Base-by-base conservation (phyloP, 2,888 invertebrate genomes). In the Tipula unca region DNA sequence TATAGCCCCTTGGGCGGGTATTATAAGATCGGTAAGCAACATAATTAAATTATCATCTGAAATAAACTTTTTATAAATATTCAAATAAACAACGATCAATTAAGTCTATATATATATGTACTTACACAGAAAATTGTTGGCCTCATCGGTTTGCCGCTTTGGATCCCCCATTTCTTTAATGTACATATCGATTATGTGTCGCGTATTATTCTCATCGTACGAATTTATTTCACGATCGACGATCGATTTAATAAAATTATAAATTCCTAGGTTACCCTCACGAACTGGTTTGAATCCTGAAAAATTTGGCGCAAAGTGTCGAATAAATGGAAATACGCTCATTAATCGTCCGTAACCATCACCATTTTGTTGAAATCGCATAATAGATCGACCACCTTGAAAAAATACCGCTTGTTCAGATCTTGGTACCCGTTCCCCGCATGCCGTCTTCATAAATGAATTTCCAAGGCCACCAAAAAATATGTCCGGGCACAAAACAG, bases 111-210 rank as follows among this genome's bases (percentile, higher is more conserved):
- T 69, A 25, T 69, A n/a, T n/a, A n/a, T n/a, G n/a, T n/a, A n/a
- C n/a, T 69, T 69, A 69, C 69, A 69, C 83, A 32, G 8, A 83
- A 83, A 32, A n/a, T 89, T 89, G 0, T 89, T 89, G 1, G 89
- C 90, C 0, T 89, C 86, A 0, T 87, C 88, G 1, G 1, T 5
- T 35, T 8, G n/a, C 29, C 29, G 35, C 39, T 90, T 89, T 86
- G 91, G 91, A 86, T 92, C 90, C 10, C 92, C 92, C 91, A 94
- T 92, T 88, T 93, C 92, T 20, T 91, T 91, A 6, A 94, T 90
- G 88, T 94, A 95, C 86, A 92, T 90, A 87, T 94, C 94, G 1
- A 94, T 86, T 88, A 95, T 94, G 88, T 94, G 93, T 0, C 93
- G 91, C 85, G 92, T 91, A 86, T 92, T 89, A 0, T 91, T 90